Evolutionary conservation across 2,113 vertebrate genomes (phyloP).

Genomic region (Mesocricetus auratus): DNA sequence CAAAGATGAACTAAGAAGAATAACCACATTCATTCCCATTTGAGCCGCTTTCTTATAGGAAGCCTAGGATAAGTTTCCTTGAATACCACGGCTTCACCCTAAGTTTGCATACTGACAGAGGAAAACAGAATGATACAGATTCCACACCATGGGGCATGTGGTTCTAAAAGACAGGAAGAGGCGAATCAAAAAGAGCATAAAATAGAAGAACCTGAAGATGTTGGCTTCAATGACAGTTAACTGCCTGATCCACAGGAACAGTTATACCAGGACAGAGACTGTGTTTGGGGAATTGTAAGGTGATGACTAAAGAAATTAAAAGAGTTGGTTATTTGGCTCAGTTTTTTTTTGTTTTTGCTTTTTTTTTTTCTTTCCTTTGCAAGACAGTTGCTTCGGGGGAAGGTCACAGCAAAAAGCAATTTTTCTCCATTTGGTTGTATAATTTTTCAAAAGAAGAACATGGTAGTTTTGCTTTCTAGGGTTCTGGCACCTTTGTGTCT

Average conservation of each 20-base stretch:
- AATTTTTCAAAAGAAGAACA: slow-evolving; percentile 42
- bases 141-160: not conserved
- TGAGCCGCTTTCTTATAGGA: not conserved
- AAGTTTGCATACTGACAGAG: not conserved
- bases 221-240: not conserved
- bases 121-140: not conserved
- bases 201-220: not conserved
- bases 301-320: not conserved
- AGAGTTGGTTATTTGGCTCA: not conserved
- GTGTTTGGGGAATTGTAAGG: not conserved
- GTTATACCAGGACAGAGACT: not conserved
- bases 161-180: not conserved
- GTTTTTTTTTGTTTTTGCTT: not conserved
- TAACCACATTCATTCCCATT: not conserved
- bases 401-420: not conserved
- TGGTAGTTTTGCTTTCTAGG: slow-evolving; percentile 16
- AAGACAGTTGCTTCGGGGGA: not conserved
- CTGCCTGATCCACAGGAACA: not conserved
- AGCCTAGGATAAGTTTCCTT: not conserved
- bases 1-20: not conserved
- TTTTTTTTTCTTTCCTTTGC: not conserved
- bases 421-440: not conserved
- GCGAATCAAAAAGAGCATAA: not conserved
- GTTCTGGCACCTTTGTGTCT: slow-evolving; percentile 59
- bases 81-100: not conserved